phyloP scores from a whole-genome alignment of 2,888 invertebrate genomes.

The Odiellus spinosus region DNA sequence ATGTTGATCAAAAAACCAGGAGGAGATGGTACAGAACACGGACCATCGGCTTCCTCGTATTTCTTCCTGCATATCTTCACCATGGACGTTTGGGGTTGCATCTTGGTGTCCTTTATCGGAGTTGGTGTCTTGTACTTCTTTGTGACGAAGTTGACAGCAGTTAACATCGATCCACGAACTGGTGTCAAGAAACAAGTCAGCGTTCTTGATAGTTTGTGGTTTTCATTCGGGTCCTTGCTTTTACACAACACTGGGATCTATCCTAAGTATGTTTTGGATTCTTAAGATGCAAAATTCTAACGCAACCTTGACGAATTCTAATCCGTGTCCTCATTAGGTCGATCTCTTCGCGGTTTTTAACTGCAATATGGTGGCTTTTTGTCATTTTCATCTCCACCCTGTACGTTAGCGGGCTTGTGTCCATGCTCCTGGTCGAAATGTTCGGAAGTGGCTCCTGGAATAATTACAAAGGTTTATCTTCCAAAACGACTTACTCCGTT shows the following conservation, averaged over 20 bases:
- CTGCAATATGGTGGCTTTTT: slow-evolving; percentile 8
- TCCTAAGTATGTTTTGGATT: slow-evolving; percentile 8
- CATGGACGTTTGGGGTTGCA: slow-evolving; percentile 9
- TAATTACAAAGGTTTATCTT: no score
- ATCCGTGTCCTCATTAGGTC: slow-evolving; percentile 3
- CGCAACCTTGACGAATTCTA: no score
- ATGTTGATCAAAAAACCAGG: slow-evolving; percentile 7
- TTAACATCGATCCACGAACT: slow-evolving; percentile 9
- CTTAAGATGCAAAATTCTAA: no score
- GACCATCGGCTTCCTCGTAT: not conserved
- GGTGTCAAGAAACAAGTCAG: slow-evolving; percentile 6
- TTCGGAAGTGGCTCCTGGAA: no score
- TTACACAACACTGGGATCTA: slow-evolving; percentile 12
- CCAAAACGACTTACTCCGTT: no score
- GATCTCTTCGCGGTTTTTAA: slow-evolving; percentile 11
- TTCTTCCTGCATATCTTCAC: slow-evolving; percentile 8
- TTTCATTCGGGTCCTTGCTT: slow-evolving; percentile 7
- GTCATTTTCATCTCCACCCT: slow-evolving; percentile 3
- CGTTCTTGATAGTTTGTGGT: slow-evolving; percentile 8
- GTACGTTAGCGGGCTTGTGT: slow-evolving; percentile 7
- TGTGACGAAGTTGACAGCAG: slow-evolving; percentile 7
- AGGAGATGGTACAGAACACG: not conserved
- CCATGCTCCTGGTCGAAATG: slow-evolving; percentile 2
- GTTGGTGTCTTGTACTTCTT: slow-evolving; percentile 3
- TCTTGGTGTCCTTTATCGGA: slow-evolving; percentile 1